Conservation (phyloP, 1,140 invertebrate species). For the Drosophila ohnishii region DNA sequence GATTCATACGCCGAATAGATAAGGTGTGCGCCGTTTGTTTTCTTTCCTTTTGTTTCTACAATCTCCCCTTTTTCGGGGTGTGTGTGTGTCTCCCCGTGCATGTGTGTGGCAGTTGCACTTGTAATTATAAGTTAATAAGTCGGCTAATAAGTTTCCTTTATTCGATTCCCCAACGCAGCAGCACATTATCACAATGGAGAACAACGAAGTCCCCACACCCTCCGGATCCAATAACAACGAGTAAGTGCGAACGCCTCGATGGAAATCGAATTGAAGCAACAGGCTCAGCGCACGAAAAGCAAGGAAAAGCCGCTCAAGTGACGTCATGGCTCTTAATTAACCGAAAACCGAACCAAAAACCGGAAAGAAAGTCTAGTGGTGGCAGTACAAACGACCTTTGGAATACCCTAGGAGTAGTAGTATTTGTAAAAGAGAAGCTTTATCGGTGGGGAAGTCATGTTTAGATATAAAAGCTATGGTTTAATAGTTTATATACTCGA, state of each 20-base stretch:
- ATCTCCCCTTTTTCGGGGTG: conserved; percentile 9
- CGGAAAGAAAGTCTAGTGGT: conserved; percentile 10
- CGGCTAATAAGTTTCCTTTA: conserved; percentile 8
- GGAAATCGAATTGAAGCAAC: conserved; percentile 15
- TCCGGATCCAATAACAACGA: conserved; percentile 72
- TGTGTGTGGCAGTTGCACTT: conserved; percentile 12
- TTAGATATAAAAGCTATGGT: background rate
- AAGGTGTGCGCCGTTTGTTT: conserved; percentile 51
- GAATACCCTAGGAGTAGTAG: conserved; percentile 5
- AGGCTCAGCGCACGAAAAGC: conserved; percentile 40
- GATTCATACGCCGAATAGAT: conserved; percentile 52
- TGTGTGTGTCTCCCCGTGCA: conserved; percentile 1
- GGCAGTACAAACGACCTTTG: conserved; percentile 2
- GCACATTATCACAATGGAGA: conserved; percentile 58
- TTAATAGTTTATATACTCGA: too few species aligned
- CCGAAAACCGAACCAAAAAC: conserved; percentile 1
- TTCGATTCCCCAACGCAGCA: conserved; percentile 6
- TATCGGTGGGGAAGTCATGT: background rate
- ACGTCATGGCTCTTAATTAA: conserved; percentile 31
- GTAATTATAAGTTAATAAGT: conserved; percentile 22
- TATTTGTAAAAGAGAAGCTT: background rate
- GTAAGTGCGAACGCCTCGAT: conserved; percentile 47
- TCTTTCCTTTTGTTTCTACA: conserved; percentile 30
- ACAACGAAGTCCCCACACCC: conserved; percentile 68
- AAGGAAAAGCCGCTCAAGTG: conserved; percentile 25